A percentile compares a stretch with the other conserved stretches of the same genome.
These are phyloP conservation scores for Elysia chlorotica DNA, from an alignment of 1,140 invertebrate species.

Conservation along the genomic window DNA sequence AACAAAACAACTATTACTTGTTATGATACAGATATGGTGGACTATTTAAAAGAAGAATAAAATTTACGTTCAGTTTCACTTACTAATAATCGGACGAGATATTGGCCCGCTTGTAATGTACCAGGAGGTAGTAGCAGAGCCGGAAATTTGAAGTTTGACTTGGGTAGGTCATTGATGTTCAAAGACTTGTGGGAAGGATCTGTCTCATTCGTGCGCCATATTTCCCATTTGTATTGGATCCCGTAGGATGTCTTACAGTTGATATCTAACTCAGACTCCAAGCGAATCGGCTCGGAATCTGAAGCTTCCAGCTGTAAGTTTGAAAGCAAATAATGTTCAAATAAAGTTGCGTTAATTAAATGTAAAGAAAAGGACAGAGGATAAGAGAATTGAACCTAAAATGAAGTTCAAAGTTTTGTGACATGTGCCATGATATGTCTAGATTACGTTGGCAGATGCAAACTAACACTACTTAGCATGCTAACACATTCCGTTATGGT, in stretches of 20 bases:
- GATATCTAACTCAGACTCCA: conserved; percentile 8
- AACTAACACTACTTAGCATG: no score
- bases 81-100: conserved; percentile 1
- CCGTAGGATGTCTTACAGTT: background rate
- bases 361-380: no score
- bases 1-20: background rate
- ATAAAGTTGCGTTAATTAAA: no score
- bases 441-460: no score
- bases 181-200: background rate
- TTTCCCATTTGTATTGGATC: background rate
- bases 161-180: background rate
- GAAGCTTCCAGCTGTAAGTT: conserved; percentile 3
- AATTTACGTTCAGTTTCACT: background rate
- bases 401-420: no score
- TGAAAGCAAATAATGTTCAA: background rate
- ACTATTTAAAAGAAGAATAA: background rate
- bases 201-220: background rate
- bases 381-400: no score
- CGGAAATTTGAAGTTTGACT: background rate
- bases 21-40: background rate
- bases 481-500: no score
- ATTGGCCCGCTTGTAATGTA: background rate
- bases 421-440: no score
- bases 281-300: conserved; percentile 8
- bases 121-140: background rate